Percentiles rank a stretch among this genome's conserved stretches.
Conservation (phyloP, 2,113 vertebrate species). For the Zeus faber region DNA sequence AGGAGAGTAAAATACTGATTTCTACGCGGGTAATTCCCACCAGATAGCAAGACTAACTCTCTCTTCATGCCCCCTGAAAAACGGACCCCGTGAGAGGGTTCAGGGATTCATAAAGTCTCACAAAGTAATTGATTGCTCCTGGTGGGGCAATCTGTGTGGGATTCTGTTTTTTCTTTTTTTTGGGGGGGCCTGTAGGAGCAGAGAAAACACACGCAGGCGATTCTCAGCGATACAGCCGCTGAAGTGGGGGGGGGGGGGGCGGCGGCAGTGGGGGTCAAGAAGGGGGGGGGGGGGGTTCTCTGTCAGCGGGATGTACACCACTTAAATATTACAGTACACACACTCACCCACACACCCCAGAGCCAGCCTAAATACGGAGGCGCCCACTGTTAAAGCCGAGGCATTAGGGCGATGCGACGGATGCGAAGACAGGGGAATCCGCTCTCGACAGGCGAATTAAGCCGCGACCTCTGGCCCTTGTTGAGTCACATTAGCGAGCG, state of each 20-base stretch:
- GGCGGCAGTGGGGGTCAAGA: slow-evolving; percentile 48
- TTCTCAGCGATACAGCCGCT: slow-evolving; percentile 39
- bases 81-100: slow-evolving; percentile 38
- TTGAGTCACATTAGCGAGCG: slow-evolving; percentile 79
- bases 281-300: slow-evolving; percentile 24
- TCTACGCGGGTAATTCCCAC: slow-evolving; percentile 43
- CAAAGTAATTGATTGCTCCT: slow-evolving; percentile 69
- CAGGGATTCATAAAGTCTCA: slow-evolving; percentile 50
- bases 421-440: slow-evolving; percentile 72
- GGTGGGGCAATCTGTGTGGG: slow-evolving; percentile 63
- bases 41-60: slow-evolving; percentile 31
- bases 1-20: slow-evolving; percentile 1
- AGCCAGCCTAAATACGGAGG: slow-evolving; percentile 72
- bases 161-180: slow-evolving; percentile 66
- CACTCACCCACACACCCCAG: slow-evolving; percentile 36
- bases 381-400: slow-evolving; percentile 56
- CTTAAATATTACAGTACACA: slow-evolving; percentile 67
- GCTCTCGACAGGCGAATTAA: slow-evolving; percentile 79
- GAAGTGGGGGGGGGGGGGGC: background rate
- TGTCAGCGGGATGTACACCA: slow-evolving; percentile 49
- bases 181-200: slow-evolving; percentile 43
- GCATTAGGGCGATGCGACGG: slow-evolving; percentile 59
- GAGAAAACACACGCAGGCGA: slow-evolving; percentile 55
- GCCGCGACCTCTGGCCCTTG: slow-evolving; percentile 82
- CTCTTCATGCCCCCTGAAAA: slow-evolving; percentile 37